Evolutionary conservation across 2,888 invertebrate genomes (phyloP), one percentile per base, ranked within the genome.

Genomic region (Hydriomena furcata): DNA sequence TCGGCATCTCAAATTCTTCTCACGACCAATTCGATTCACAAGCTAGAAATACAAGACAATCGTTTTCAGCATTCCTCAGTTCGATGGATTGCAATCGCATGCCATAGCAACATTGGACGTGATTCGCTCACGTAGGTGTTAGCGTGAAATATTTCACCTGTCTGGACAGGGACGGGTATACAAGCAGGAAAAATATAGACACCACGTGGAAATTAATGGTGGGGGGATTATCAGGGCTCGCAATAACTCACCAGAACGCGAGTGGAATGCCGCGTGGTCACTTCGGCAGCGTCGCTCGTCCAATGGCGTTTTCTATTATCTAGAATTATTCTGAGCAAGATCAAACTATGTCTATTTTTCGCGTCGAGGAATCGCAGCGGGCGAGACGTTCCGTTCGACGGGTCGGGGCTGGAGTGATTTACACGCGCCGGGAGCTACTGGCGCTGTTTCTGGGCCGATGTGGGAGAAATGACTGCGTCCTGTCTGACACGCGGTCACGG

Each of bases 301-400:
- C 81, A 79, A 81, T 83, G 83, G 71, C 69, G 75, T 72, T 73
- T 78, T 75, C 72, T 80, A 79, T 81, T 84, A 82, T 82, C 76
- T 70, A 73, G 73, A 82, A 81, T 83, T 74, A 83, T 84, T 84
- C 82, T 78, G 73, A 73, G 81, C 76, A 71, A 79, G 79, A 82
- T 81, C 73, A 82, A 82, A 82, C 76, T 78, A 79, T 79, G 73
- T 85, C 84, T 88, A 87, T 88, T 88, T 88, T 88, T 82, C 81
- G 88, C 84, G 74, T 72, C 75, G 77, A 66, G 66, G 68, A 70
- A 66, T 68, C 64, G 76, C 73, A 66, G 75, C 75, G 72, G 69
- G 76, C 82, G 82, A 51, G 56, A 47, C 61, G 61, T 51, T 76
- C 75, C 68, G 72, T 70, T 73, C 81, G 80, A 73, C 81, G 79